Conservation (phyloP, 2,113 vertebrate species). For the Sylvilagus bachmani region DNA sequence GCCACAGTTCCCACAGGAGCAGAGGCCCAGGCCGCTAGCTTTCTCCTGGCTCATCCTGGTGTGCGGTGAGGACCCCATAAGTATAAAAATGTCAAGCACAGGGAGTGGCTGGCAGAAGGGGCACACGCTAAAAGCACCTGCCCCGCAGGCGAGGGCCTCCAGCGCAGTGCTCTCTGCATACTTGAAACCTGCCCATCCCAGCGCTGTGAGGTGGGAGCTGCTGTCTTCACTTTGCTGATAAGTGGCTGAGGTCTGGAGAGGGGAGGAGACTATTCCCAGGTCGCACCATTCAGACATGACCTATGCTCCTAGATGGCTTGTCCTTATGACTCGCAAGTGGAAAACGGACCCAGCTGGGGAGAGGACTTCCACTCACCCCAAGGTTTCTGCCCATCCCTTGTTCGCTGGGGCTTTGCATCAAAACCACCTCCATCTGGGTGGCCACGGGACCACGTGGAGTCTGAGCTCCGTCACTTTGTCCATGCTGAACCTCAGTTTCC, state of each 20-base stretch:
- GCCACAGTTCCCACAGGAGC: background rate
- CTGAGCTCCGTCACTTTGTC: background rate
- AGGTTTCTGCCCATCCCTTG: background rate
- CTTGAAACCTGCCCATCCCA: too few species aligned
- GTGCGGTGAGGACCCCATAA: background rate
- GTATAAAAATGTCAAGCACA: accelerated
- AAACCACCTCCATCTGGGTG: background rate
- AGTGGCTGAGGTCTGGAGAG: background rate
- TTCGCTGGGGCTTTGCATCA: background rate
- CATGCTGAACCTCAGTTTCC: background rate
- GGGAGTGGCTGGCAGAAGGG: accelerated
- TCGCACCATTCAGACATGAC: accelerated
- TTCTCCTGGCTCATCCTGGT: background rate
- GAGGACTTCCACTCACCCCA: background rate
- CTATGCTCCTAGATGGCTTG: too few species aligned
- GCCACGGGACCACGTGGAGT: accelerated
- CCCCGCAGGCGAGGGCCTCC: background rate
- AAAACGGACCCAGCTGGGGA: background rate
- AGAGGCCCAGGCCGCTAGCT: background rate
- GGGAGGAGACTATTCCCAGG: background rate
- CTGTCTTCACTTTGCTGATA: background rate
- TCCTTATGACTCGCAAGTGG: too few species aligned
- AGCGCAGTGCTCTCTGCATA: too few species aligned
- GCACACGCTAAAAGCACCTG: accelerated
- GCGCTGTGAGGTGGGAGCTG: too few species aligned